These are phyloP conservation scores for Hippocampus barbouri DNA, from an alignment of 2,113 vertebrate species.

Conservation along the genomic window DNA sequence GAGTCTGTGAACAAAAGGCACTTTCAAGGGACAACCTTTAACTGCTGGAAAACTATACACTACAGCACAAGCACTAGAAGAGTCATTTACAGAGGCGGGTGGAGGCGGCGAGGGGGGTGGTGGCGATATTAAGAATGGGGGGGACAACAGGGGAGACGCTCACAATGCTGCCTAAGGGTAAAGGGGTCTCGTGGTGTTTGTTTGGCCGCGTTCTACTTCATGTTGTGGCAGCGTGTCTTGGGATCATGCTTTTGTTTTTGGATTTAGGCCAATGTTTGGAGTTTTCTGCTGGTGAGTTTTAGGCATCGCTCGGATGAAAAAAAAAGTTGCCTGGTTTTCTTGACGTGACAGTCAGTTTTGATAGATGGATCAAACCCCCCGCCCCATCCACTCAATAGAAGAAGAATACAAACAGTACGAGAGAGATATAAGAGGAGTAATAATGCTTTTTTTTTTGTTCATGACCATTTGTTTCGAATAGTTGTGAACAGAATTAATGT, in stretches of 20 bases:
- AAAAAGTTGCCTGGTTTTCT: slow-evolving; percentile 9
- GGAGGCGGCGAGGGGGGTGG: background rate
- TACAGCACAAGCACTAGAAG: slow-evolving; percentile 76
- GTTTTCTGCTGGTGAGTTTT: slow-evolving; percentile 58
- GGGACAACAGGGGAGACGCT: slow-evolving; percentile 54
- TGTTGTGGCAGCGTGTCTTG: too few species aligned
- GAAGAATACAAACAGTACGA: slow-evolving; percentile 64
- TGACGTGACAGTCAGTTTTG: slow-evolving; percentile 30
- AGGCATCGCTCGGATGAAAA: slow-evolving; percentile 43
- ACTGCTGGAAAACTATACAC: slow-evolving; percentile 77
- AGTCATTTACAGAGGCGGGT: slow-evolving; percentile 69
- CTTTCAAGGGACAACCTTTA: slow-evolving; percentile 82
- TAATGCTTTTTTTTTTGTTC: slow-evolving; percentile 72
- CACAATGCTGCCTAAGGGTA: slow-evolving; percentile 42
- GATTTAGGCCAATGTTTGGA: slow-evolving; percentile 12
- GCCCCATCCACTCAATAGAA: slow-evolving; percentile 70
- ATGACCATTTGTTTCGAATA: slow-evolving; percentile 72
- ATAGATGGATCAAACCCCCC: slow-evolving; percentile 62
- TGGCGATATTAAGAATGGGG: background rate
- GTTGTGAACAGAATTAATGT: slow-evolving; percentile 73
- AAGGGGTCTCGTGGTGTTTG: background rate
- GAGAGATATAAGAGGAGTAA: slow-evolving; percentile 68
- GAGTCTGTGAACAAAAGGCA: slow-evolving; percentile 81
- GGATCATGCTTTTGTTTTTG: background rate
- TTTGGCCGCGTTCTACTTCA: slow-evolving; percentile 1